phyloP scores from a whole-genome alignment of 2,888 invertebrate species.

The Alloplasta piceator region DNA sequence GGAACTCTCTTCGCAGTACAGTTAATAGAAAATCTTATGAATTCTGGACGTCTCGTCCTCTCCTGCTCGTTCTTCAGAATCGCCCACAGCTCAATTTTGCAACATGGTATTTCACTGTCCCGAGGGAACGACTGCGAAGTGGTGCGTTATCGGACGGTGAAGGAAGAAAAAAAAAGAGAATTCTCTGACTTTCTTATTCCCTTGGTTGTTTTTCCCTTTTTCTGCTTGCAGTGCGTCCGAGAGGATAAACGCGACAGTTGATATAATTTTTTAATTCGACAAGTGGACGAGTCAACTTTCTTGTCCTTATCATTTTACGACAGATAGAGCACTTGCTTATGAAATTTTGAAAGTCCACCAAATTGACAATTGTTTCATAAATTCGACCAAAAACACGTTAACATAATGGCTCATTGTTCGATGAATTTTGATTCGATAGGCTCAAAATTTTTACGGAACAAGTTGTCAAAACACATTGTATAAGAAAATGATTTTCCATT shows the following conservation, averaged over 20 bases:
- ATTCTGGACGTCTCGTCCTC: conserved; percentile 50
- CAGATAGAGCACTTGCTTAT: no score
- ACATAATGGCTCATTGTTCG: no score
- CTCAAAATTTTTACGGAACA: no score
- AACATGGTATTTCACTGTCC: not conserved
- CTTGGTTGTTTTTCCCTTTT: conserved; percentile 16
- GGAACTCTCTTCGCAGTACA: conserved; percentile 45
- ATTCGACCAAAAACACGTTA: no score
- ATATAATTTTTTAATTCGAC: no score
- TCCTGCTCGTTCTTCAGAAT: not conserved
- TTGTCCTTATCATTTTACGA: no score
- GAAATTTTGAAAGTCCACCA: no score
- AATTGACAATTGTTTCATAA: no score
- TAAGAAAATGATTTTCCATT: no score
- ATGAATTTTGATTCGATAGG: no score
- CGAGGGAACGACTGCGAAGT: conserved; percentile 23
- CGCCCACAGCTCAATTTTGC: conserved; percentile 1
- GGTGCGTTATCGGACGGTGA: conserved; percentile 10
- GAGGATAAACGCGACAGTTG: not conserved
- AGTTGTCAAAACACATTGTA: no score
- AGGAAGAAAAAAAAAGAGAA: not conserved
- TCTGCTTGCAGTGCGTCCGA: not conserved
- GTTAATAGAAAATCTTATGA: conserved; percentile 67
- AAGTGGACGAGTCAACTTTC: no score
- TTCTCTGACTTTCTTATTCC: conserved; percentile 4